Percentiles rank a stretch among this genome's conserved stretches.
phyloP scores from a whole-genome alignment of 2,888 invertebrate species.

The Thymelicus sylvestris region DNA sequence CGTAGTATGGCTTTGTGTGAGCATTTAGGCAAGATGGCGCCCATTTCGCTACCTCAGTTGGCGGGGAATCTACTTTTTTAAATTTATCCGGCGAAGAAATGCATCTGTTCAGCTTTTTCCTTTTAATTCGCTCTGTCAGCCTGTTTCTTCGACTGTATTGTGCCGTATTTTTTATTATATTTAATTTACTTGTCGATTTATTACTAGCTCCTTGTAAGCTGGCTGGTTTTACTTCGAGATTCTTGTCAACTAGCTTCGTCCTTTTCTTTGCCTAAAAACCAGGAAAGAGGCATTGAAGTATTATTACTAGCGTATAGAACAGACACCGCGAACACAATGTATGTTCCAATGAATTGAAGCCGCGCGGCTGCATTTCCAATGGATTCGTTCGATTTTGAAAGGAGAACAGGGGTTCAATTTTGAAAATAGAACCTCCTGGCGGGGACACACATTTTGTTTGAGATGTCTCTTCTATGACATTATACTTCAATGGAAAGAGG shows the following conservation, averaged over 20 bases:
- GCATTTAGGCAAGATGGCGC: conserved; percentile 55
- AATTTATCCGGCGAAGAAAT: conserved; percentile 40
- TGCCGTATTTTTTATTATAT: conserved; percentile 12
- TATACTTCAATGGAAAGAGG: too few relatives aligned
- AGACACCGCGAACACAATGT: too few relatives aligned
- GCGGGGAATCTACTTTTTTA: conserved; percentile 47
- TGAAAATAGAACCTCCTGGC: too few relatives aligned
- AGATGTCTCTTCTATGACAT: too few relatives aligned
- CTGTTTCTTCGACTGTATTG: conserved; percentile 16
- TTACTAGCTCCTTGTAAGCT: conserved; percentile 2
- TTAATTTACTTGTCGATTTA: conserved; percentile 26
- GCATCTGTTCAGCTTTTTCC: conserved; percentile 28
- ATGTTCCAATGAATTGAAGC: too few relatives aligned
- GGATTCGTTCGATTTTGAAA: too few relatives aligned
- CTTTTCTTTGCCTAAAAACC: conserved; percentile 27
- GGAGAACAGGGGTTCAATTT: too few relatives aligned
- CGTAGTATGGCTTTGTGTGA: conserved; percentile 70
- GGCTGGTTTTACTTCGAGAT: conserved; percentile 18
- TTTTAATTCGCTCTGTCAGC: conserved; percentile 19
- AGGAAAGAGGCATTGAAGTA: neutral
- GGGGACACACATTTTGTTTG: too few relatives aligned
- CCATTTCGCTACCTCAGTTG: conserved; percentile 71
- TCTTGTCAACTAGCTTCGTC: conserved; percentile 41
- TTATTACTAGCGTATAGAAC: too few relatives aligned
- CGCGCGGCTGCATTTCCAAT: too few relatives aligned